Base-by-base conservation (phyloP, 2,797 vertebrate species). In the Neostethus bicornis region DNA sequence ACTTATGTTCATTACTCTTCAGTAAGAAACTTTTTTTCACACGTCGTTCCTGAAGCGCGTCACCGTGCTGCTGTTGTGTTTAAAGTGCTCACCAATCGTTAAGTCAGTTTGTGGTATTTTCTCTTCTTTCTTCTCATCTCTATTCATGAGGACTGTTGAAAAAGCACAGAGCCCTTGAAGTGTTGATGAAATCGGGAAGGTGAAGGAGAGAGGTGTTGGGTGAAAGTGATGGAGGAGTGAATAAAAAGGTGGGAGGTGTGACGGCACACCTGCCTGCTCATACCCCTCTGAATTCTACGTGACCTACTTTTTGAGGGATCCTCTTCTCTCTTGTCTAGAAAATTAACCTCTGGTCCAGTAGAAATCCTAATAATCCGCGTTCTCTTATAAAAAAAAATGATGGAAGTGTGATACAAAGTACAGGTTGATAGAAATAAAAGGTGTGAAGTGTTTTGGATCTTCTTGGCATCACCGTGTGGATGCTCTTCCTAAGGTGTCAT, bases 91-190 rank as follows among this genome's bases (percentile, higher is more conserved):
- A 42, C 46, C 65, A 50, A 28, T 72, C 66, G 41, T 80, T 68
- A 73, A 77, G 60, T 77, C 58, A 54, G 61, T 64, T 77, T 70
- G 68, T 21, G 9, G 77, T 69, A 47, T 70, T 85, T 84, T 48
- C 50, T 54, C 75, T 68, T 49, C 43, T n/a, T 66, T 63, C 34
- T 55, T 42, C 84, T 85, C 84, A 81, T 90, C 73, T 78, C 66
- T 85, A 86, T 86, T 89, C 80, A 88, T 81, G 62, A 83, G 63
- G 32, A 48, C 61, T 51, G 70, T 75, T 84, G 72, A 77, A 79
- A n/a, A 32, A 84, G 76, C 62, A 45, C 20, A 10, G 1, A 70
- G 72, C 79, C 83, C 75, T 86, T 77, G 80, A 89, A 86, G 85
- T 88, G 87, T 81, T 84, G 84, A 85, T 86, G 81, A 85, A 62